Conservation (phyloP, 2,113 vertebrate genomes). For the Brachyhypopomus gauderio region DNA sequence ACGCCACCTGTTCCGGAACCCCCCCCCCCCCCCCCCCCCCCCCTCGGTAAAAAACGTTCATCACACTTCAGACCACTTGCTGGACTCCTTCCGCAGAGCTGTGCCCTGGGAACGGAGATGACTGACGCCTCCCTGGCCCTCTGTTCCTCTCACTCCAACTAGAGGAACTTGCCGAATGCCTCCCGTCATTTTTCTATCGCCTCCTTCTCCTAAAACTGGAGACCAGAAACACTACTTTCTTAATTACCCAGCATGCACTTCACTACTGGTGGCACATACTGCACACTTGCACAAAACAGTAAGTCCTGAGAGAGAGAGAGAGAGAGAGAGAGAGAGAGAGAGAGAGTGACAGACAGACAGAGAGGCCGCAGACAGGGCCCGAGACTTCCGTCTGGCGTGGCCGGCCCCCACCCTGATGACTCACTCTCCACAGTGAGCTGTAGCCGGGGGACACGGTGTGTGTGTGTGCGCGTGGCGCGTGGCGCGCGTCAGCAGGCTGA, state of each 20-base stretch:
- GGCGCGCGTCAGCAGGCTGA: background rate
- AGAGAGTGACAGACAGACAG: slow-evolving; percentile 8
- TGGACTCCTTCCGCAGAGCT: background rate
- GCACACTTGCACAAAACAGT: no score
- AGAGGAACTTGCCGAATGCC: no score
- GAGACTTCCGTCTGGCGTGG: background rate
- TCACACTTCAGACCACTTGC: background rate
- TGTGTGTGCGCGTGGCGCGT: background rate
- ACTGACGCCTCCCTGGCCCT: background rate
- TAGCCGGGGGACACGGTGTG: background rate
- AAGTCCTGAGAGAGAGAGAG: background rate
- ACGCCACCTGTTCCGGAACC: background rate
- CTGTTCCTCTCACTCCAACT: no score
- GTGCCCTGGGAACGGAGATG: background rate
- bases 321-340: background rate
- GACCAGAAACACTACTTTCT: no score
- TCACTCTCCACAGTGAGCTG: slow-evolving; percentile 39
- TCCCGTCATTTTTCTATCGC: no score
- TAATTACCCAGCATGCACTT: no score
- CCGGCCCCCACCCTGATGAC: background rate
- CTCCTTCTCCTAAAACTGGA: no score
- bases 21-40: background rate
- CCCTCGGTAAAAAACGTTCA: background rate
- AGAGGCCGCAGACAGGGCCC: slow-evolving; percentile 46
- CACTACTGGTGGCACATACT: no score